phyloP scores from a whole-genome alignment of 1,140 invertebrate genomes.

The Drosophila yakuba region DNA sequence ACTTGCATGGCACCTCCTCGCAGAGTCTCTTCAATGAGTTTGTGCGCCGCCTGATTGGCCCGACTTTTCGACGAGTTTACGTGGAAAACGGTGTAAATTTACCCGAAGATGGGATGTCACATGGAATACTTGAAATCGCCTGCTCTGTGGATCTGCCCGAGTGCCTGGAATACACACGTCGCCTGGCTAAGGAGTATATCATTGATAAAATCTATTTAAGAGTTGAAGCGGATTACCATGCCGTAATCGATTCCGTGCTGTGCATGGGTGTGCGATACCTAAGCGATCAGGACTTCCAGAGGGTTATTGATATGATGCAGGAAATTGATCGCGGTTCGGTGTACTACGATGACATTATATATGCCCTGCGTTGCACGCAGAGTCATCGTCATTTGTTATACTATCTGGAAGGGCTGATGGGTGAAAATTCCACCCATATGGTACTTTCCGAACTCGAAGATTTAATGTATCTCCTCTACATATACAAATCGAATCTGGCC shows the following conservation, averaged over 20 bases:
- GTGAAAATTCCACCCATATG: slow-evolving; percentile 54
- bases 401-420: slow-evolving; percentile 66
- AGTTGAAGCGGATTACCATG: slow-evolving; percentile 41
- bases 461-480: slow-evolving; percentile 65
- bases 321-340: slow-evolving; percentile 37
- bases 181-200: slow-evolving; percentile 55
- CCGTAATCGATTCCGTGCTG: slow-evolving; percentile 47
- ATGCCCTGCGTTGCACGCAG: slow-evolving; percentile 68
- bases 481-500: slow-evolving; percentile 61
- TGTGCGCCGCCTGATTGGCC: slow-evolving; percentile 57
- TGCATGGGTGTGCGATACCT: slow-evolving; percentile 63
- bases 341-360: slow-evolving; percentile 67
- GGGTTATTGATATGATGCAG: slow-evolving; percentile 42
- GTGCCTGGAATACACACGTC: slow-evolving; percentile 61
- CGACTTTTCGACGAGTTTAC: slow-evolving; percentile 56
- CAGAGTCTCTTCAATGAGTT: slow-evolving; percentile 84
- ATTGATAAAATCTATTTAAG: slow-evolving; percentile 42
- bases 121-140: slow-evolving; percentile 54
- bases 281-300: slow-evolving; percentile 57
- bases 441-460: slow-evolving; percentile 60
- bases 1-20: slow-evolving; percentile 69
- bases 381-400: slow-evolving; percentile 52
- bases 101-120: neutral
- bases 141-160: slow-evolving; percentile 64
- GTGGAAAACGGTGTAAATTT: neutral